Base-by-base conservation (phyloP, 2,797 vertebrate genomes). In the Hippopotamyrus pictus region DNA sequence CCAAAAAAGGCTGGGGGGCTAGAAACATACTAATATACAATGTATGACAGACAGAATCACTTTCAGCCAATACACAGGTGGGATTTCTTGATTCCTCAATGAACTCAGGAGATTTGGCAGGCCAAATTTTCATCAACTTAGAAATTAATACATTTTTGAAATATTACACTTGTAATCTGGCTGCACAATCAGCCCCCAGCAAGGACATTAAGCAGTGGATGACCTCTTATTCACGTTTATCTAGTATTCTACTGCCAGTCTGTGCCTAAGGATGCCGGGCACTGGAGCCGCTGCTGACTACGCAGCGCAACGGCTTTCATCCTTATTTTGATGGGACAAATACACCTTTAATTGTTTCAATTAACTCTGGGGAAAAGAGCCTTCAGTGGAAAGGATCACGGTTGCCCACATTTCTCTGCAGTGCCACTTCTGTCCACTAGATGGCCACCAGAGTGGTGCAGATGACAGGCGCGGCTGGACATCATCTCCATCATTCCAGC, bases 401-500 rank as follows among this genome's bases (percentile, higher is more conserved):
- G 46, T 17, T 0, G 11, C 46, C 25, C 8, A 57, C 4, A 54
- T 86, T 54, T 57, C 25, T 0, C n/a, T 3, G 50, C 76, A 11
- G 12, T 92, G 37, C 91, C 48, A 3, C 5, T 19, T 6, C 1
- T 65, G 88, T 57, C 48, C 93, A 92, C 91, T 88, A 91, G 92
- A 90, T 91, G 51, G 54, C 7, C 46, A 25, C 6, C 22, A 41
- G 76, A 29, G 19, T 88, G 22, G 41, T 0, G 62, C 33, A 41
- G 88, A 22, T 46, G 5, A 8, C 6, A n/a, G 41, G 19, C 25
- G 44, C 17, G 69, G 5, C 29, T 50, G 37, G 84, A 86, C 88
- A 44, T 91, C 89, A 90, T 90, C 91, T 89, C 90, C 91, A 91
- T 91, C 88, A 46, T 5, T 83, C 50, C 92, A 89, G 59, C 90